Conservation (phyloP, 2,113 vertebrate species). For the Phrynocephalus versicolor region DNA sequence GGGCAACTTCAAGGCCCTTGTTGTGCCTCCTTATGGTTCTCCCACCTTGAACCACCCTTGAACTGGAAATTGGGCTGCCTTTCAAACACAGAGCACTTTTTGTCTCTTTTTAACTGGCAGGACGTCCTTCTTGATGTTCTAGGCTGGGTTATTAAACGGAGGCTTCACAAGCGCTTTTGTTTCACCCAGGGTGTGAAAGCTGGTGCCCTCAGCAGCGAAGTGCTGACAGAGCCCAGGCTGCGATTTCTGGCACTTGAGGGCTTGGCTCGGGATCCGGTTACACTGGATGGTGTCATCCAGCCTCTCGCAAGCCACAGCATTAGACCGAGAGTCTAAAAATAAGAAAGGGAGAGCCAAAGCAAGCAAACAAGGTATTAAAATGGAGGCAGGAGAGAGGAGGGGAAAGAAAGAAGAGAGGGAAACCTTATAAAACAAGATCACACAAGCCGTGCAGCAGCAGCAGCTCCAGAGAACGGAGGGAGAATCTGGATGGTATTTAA, state of each 20-base stretch:
- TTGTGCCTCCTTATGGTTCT: background rate
- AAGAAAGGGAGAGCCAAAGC: constrained; percentile 45
- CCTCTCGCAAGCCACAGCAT: constrained; percentile 60
- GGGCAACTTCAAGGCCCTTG: background rate
- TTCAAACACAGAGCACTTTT: background rate
- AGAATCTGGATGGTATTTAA: background rate
- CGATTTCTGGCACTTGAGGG: constrained; percentile 70
- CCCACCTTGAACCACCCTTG: background rate
- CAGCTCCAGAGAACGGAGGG: background rate
- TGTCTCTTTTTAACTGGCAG: constrained; percentile 15
- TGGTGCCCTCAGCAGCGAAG: constrained; percentile 37
- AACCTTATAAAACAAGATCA: constrained; percentile 22
- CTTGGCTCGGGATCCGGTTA: constrained; percentile 76
- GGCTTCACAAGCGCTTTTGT: background rate
- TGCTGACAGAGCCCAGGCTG: constrained; percentile 55
- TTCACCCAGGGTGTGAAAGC: constrained; percentile 35
- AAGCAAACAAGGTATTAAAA: constrained; percentile 38
- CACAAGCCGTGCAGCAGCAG: background rate
- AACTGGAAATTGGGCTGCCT: background rate
- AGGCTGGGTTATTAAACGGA: background rate
- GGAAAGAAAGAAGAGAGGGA: background rate
- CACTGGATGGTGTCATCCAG: constrained; percentile 81
- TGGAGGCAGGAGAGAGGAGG: constrained; percentile 27
- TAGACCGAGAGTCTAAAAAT: constrained; percentile 68
- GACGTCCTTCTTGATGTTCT: background rate